These are phyloP conservation scores for Tapirus indicus DNA, from an alignment of 2,797 vertebrate species.

Conservation along the genomic window DNA sequence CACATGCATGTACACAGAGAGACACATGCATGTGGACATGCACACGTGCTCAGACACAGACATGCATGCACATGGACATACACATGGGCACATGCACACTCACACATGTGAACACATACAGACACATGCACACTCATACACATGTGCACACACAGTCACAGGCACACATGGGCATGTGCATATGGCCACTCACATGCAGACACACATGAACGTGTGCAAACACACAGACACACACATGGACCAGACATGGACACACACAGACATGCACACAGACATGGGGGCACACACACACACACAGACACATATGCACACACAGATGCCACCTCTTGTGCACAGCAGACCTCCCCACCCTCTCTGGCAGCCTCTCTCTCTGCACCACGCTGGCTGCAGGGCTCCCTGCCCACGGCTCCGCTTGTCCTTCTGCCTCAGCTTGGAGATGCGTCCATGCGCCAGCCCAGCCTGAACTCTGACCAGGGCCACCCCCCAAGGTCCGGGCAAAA, in stretches of 20 bases:
- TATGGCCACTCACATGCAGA: not conserved
- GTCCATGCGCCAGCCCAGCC: fast-evolving
- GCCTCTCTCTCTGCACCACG: fast-evolving
- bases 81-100: not conserved
- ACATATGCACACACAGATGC: not conserved
- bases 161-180: not conserved
- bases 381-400: not conserved
- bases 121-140: not conserved
- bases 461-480: not conserved
- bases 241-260: not conserved
- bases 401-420: not conserved
- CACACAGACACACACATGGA: not conserved
- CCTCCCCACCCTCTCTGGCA: fast-evolving
- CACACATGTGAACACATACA: fast-evolving
- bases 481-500: not conserved
- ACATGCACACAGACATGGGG: not conserved
- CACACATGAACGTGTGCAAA: too few species aligned
- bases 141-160: not conserved
- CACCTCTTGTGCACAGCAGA: not conserved
- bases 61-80: too few species aligned
- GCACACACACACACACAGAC: too few species aligned
- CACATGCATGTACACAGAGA: not conserved
- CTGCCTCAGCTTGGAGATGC: not conserved
- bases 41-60: not conserved
- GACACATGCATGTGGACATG: not conserved